These are phyloP conservation scores for Oscheius onirici DNA, from an alignment of 2,888 invertebrate species.

Conservation along the genomic window DNA sequence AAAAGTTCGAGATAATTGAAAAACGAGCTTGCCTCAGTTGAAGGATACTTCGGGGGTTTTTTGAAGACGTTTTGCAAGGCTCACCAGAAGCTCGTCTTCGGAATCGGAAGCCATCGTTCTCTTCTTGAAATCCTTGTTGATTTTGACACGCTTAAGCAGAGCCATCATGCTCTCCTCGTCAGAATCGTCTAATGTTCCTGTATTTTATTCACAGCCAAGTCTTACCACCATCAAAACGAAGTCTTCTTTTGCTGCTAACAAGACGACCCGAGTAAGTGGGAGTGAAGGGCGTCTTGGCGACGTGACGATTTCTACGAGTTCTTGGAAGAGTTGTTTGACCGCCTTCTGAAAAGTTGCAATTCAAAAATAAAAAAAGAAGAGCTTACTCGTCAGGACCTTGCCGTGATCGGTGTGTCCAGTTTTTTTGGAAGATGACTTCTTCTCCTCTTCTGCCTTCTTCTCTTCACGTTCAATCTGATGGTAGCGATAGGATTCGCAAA, in stretches of 20 bases:
- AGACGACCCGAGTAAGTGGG: background rate
- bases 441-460: constrained; percentile 1
- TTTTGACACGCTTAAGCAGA: background rate
- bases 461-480: background rate
- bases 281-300: background rate
- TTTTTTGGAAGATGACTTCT: constrained; percentile 70
- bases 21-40: background rate
- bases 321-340: background rate
- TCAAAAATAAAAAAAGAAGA: too few relatives aligned
- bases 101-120: background rate
- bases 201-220: background rate
- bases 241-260: background rate
- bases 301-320: background rate
- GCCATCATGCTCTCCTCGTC: background rate
- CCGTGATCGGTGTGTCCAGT: background rate
- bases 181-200: background rate
- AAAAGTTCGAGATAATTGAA: background rate
- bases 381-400: too few relatives aligned
- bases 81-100: too few relatives aligned
- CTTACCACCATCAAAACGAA: background rate
- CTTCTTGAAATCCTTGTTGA: background rate
- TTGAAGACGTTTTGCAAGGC: too few relatives aligned
- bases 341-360: background rate
- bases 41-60: background rate
- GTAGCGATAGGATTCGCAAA: constrained; percentile 1